Evolutionary conservation across 2,888 invertebrate species (phyloP), one percentile per base, ranked within the genome.

Genomic region (Eupeodes luniger): DNA sequence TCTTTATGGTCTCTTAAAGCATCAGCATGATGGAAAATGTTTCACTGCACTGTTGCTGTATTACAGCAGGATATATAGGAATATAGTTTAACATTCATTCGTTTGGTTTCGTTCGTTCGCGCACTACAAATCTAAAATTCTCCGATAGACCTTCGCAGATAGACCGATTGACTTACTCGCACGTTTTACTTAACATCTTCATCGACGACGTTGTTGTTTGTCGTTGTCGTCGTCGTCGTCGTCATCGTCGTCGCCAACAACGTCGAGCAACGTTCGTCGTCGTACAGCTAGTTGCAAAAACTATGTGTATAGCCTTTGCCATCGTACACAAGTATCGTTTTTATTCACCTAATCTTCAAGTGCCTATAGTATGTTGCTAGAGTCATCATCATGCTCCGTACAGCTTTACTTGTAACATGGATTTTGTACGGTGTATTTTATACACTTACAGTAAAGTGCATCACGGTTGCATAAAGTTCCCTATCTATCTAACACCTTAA

Each of bases 111-210:
- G 62, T 62, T 55, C 49, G 59, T 75, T 83, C 81, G 88, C 81
- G 81, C 67, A 81, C 81, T 72, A 69, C 81, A 88, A 88, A 85
- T 88, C 81, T 81, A 59, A 81, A 88, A 84, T 88, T 88, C 81
- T 11, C 40, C 76, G 77, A 88, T 84, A 88, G 88, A 88, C 88
- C 84, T 88, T 88, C 81, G 69, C 74, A 81, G 88, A 88, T 88
- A 88, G 81, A 84, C 77, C 88, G 88, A 88, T 88, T 88, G 87
- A 88, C 88, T 88, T 85, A 67, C 84, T 88, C 84, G 88, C 88
- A 88, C 88, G 88, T 88, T 88, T 88, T 75, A 78, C 36, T 84
- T 81, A 88, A 88, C 88, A 88, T 88, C 88, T 88, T 88, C 88
- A 88, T 88, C 78, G 75, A 44, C 53, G 44, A 11, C 16, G 51